A percentile compares a stretch with the other conserved stretches of the same genome.
phyloP scores from a whole-genome alignment of 1,140 invertebrate genomes.

The Adelges cooleyi region DNA sequence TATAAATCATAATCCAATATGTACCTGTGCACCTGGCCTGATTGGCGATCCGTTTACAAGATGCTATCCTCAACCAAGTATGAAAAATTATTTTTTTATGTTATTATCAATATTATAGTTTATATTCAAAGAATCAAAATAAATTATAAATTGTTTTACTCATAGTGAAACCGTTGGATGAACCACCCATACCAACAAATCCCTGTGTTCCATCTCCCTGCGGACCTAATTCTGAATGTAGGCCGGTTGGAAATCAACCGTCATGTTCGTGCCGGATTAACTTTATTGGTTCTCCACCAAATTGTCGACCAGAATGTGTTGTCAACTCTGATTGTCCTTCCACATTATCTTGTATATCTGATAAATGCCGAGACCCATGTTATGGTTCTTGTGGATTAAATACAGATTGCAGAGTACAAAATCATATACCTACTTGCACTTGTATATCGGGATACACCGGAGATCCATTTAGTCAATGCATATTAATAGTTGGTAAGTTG shows the following conservation, averaged over 20 bases:
- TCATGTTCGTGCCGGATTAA: slow-evolving; percentile 46
- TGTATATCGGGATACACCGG: slow-evolving; percentile 52
- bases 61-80: slow-evolving; percentile 36
- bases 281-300: slow-evolving; percentile 45
- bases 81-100: neutral
- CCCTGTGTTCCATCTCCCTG: slow-evolving; percentile 40
- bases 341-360: slow-evolving; percentile 45
- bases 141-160: neutral
- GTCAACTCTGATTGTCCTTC: slow-evolving; percentile 45
- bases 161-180: slow-evolving; percentile 9
- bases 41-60: slow-evolving; percentile 41
- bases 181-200: slow-evolving; percentile 30
- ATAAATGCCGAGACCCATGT: slow-evolving; percentile 59
- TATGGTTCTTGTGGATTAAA: slow-evolving; percentile 55
- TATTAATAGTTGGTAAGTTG: slow-evolving; percentile 33
- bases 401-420: slow-evolving; percentile 59
- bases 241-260: slow-evolving; percentile 41
- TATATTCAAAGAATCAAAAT: neutral
- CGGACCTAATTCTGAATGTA: slow-evolving; percentile 41
- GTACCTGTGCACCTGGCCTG: slow-evolving; percentile 39
- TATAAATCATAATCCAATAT: slow-evolving; percentile 42
- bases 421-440: slow-evolving; percentile 60
- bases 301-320: slow-evolving; percentile 46
- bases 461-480: slow-evolving; percentile 47
- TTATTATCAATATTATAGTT: neutral